Percentiles rank a stretch among this genome's conserved stretches.
These are phyloP conservation scores for Neolamprologus kungweensis DNA, from an alignment of 2,113 vertebrate species.

Conservation along the genomic window DNA sequence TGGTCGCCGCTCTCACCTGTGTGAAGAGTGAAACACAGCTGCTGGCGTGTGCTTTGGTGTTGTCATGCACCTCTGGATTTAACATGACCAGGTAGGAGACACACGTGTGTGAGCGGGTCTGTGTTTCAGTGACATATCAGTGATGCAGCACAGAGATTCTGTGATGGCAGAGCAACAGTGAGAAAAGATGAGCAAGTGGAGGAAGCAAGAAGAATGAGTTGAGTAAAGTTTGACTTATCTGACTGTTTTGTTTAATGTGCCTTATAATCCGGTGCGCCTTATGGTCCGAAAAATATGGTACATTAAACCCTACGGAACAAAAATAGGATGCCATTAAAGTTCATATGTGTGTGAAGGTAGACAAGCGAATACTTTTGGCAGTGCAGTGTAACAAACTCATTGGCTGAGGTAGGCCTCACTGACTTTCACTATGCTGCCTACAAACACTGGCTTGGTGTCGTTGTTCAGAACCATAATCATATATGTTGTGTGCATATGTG, in stretches of 20 bases:
- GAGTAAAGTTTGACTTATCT: background rate
- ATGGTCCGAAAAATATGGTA: background rate
- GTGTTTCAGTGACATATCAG: background rate
- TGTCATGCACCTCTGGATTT: background rate
- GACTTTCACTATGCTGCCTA: background rate
- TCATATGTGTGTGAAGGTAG: background rate
- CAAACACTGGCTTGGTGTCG: background rate
- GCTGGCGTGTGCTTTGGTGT: background rate
- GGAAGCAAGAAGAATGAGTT: background rate
- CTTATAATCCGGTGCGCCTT: background rate
- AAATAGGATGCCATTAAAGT: background rate
- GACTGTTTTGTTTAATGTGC: background rate
- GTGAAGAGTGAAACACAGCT: background rate
- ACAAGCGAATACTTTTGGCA: background rate
- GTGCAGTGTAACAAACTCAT: background rate
- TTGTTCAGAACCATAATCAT: background rate
- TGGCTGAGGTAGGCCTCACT: background rate
- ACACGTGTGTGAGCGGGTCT: background rate
- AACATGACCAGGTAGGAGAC: background rate
- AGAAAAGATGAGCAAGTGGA: background rate
- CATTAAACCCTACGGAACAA: background rate
- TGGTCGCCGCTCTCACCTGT: background rate
- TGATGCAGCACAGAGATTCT: background rate
- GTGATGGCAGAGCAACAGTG: background rate
- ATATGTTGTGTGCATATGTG: background rate